Evolutionary conservation across 2,797 vertebrate species (phyloP).

Genomic region (Rachycentron canadum): DNA sequence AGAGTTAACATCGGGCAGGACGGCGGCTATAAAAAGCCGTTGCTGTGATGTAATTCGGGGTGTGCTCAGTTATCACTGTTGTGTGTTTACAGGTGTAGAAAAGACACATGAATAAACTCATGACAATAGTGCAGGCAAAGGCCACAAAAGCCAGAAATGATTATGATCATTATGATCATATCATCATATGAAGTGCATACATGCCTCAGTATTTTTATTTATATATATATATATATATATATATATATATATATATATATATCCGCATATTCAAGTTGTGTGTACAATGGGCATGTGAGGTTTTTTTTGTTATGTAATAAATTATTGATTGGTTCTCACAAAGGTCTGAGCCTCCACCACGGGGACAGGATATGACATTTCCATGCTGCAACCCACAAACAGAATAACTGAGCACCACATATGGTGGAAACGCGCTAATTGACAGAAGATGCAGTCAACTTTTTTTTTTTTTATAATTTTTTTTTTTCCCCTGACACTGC

Average conservation of each 20-base stretch:
- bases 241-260: background rate
- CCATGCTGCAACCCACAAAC: slow-evolving; percentile 56
- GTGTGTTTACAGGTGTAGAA: background rate
- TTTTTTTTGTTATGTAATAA: slow-evolving; percentile 9
- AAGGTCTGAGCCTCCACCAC: slow-evolving; percentile 2
- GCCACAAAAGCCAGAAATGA: background rate
- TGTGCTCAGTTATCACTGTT: background rate
- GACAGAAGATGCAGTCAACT: slow-evolving; percentile 49
- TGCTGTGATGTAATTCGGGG: background rate
- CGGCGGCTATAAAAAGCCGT: too few species aligned
- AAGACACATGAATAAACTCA: slow-evolving; percentile 8
- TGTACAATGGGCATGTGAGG: slow-evolving; percentile 14
- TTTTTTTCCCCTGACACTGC: slow-evolving; percentile 24
- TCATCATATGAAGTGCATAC: slow-evolving; percentile 8
- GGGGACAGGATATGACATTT: slow-evolving; percentile 54
- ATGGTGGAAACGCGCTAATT: slow-evolving; percentile 62
- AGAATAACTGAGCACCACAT: slow-evolving; percentile 61
- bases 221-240: too few species aligned
- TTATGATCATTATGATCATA: too few species aligned
- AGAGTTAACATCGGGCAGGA: too few species aligned
- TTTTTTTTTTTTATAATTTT: background rate
- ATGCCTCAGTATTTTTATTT: too few species aligned
- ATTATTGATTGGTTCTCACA: slow-evolving; percentile 44
- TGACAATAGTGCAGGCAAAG: background rate
- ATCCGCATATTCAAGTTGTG: slow-evolving; percentile 14